phyloP scores from a whole-genome alignment of 2,888 invertebrate species.

The Aromia moschata region DNA sequence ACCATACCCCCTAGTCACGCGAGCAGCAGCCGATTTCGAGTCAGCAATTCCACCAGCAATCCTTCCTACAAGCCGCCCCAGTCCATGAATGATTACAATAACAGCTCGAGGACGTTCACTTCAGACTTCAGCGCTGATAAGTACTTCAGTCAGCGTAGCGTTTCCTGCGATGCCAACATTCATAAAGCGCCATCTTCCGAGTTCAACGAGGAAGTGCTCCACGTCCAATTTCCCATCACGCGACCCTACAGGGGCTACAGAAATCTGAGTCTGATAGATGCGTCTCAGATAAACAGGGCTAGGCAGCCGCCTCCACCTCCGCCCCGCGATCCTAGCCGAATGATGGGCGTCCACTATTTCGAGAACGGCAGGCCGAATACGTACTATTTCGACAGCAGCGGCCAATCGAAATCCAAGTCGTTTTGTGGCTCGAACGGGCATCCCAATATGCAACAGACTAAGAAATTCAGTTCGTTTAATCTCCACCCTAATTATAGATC shows the following conservation, averaged over 20 bases:
- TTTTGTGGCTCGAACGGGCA: slow-evolving; percentile 39
- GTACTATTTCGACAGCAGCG: slow-evolving; percentile 64
- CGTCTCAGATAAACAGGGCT: slow-evolving; percentile 40
- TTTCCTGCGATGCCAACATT: slow-evolving; percentile 60
- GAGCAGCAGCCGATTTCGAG: slow-evolving; percentile 51
- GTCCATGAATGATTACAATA: slow-evolving; percentile 56
- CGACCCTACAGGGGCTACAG: slow-evolving; percentile 51
- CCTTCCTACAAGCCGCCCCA: slow-evolving; percentile 54
- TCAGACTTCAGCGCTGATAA: slow-evolving; percentile 32
- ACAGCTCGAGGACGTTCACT: slow-evolving; percentile 39
- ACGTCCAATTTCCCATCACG: slow-evolving; percentile 55
- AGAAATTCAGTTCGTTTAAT: slow-evolving; percentile 53
- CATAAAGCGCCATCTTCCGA: slow-evolving; percentile 53
- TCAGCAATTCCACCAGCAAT: slow-evolving; percentile 54
- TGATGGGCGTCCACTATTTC: slow-evolving; percentile 62
- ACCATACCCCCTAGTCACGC: slow-evolving; percentile 61
- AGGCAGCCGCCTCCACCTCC: slow-evolving; percentile 75
- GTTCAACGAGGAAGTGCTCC: slow-evolving; percentile 48
- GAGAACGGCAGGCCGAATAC: slow-evolving; percentile 63
- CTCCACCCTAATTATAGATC: slow-evolving; percentile 55
- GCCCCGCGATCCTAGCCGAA: slow-evolving; percentile 77
- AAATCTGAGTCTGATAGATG: slow-evolving; percentile 54
- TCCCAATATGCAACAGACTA: slow-evolving; percentile 48
- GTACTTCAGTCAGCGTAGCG: slow-evolving; percentile 52
- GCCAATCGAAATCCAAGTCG: slow-evolving; percentile 44